Conservation (phyloP, 2,113 vertebrate species). For the Leiothrix lutea region DNA sequence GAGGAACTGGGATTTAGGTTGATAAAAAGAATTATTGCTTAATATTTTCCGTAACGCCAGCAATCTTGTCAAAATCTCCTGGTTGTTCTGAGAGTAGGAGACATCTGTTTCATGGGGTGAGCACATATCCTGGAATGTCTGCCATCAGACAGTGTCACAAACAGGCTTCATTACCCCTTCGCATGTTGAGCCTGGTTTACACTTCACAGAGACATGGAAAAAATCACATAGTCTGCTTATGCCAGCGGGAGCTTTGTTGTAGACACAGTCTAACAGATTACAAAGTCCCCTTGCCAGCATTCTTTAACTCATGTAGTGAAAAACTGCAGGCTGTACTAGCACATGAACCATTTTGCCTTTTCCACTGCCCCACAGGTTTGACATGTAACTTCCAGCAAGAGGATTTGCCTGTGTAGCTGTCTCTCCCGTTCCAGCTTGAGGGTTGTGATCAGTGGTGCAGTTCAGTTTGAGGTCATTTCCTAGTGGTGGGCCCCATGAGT, state of each 20-base stretch:
- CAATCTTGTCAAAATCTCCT: conserved; percentile 10
- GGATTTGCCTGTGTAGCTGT: not conserved
- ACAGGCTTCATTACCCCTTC: not conserved
- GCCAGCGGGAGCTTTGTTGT: not conserved
- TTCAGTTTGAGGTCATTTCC: not conserved
- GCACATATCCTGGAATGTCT: conserved; percentile 28
- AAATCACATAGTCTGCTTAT: not conserved
- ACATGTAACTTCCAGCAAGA: not conserved
- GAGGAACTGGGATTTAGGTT: conserved; percentile 34
- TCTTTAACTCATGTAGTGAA: not conserved
- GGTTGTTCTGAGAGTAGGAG: not conserved
- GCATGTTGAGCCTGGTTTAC: not conserved
- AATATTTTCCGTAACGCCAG: conserved; percentile 43
- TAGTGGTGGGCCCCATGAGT: fast-evolving
- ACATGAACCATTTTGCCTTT: not conserved
- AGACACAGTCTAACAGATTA: not conserved
- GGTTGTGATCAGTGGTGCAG: not conserved
- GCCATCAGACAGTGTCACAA: not conserved
- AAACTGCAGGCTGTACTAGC: not conserved
- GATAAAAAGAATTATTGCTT: conserved; percentile 41
- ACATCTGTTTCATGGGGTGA: conserved; percentile 22
- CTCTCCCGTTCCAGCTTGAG: fast-evolving
- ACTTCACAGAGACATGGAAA: not conserved
- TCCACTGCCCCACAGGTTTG: not conserved
- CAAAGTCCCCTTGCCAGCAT: not conserved